Evolutionary conservation across 2,888 invertebrate genomes (phyloP).

Genomic region (Diarsia rubi): DNA sequence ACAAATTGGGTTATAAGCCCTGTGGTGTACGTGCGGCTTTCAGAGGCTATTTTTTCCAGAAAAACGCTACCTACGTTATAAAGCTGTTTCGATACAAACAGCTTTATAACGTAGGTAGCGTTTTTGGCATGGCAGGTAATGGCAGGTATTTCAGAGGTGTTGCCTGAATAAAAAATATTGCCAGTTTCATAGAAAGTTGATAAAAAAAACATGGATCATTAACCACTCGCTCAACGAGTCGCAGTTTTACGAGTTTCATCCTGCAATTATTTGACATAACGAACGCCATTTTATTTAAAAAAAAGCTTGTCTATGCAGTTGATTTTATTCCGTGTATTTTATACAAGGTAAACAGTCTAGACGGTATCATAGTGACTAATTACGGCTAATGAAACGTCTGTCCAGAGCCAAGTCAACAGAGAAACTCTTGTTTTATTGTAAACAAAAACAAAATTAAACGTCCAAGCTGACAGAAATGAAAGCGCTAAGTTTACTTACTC

Average conservation of each 20-base stretch:
- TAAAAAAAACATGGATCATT: constrained; percentile 29
- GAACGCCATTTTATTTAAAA: constrained; percentile 2
- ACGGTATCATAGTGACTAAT: constrained; percentile 39
- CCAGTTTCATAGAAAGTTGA: constrained; percentile 3
- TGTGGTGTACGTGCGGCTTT: constrained; percentile 32
- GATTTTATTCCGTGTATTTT: constrained; percentile 14
- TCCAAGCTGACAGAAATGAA: constrained; percentile 31
- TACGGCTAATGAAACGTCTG: constrained; percentile 44
- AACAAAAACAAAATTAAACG: constrained; percentile 53
- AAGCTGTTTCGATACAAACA: too few species aligned
- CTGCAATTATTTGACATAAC: constrained; percentile 5
- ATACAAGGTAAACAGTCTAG: constrained; percentile 39
- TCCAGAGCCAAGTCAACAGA: constrained; percentile 20
- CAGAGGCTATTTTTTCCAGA: constrained; percentile 31
- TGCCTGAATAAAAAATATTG: constrained; percentile 17
- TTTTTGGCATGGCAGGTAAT: too few species aligned
- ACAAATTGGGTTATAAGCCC: constrained; percentile 56
- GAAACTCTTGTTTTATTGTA: constrained; percentile 41
- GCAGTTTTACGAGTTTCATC: constrained; percentile 14
- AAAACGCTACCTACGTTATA: constrained; percentile 26
- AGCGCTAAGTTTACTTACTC: constrained; percentile 35
- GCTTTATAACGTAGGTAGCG: too few species aligned
- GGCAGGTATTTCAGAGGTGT: constrained; percentile 17
- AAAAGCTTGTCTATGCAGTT: constrained; percentile 1
- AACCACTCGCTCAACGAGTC: constrained; percentile 11